These are phyloP conservation scores for Cladorhizidae sp. DNA, from an alignment of 37 sponge, comb jelly and placozoan species.

Conservation along the genomic window DNA sequence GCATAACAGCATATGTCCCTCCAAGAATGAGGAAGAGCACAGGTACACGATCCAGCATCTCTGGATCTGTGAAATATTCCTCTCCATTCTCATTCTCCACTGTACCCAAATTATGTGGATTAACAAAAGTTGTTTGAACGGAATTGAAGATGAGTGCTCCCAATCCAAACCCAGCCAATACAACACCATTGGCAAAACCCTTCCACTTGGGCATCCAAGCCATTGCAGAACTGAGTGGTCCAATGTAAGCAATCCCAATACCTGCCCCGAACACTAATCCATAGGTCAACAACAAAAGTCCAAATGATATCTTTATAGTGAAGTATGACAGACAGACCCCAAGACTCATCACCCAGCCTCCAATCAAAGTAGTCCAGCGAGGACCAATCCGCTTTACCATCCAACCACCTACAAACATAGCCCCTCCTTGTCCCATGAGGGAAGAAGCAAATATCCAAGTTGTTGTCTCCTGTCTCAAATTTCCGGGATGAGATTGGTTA, in stretches of 20 bases:
- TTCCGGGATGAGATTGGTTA: conserved; percentile 46
- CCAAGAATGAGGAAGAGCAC: conserved; percentile 76
- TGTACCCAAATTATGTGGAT: conserved; percentile 64
- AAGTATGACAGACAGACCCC: conserved; percentile 51
- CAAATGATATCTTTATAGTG: conserved; percentile 62
- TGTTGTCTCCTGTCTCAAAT: conserved; percentile 13
- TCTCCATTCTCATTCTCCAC: not conserved
- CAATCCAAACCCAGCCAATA: conserved; percentile 88
- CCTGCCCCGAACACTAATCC: conserved; percentile 86
- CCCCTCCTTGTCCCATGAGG: conserved; percentile 61
- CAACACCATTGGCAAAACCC: conserved; percentile 82
- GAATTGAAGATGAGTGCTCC: conserved; percentile 77
- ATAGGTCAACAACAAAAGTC: conserved; percentile 72
- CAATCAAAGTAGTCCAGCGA: conserved; percentile 70
- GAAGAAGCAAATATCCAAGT: conserved; percentile 66
- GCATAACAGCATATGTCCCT: conserved; percentile 61
- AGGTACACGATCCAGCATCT: conserved; percentile 70
- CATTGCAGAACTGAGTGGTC: conserved; percentile 75
- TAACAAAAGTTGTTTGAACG: conserved; percentile 72
- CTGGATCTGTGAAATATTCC: conserved; percentile 52
- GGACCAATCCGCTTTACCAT: conserved; percentile 77
- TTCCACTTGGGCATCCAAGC: conserved; percentile 86
- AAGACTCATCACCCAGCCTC: conserved; percentile 59
- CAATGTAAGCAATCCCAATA: conserved; percentile 80
- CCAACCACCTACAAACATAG: conserved; percentile 82